Evolutionary conservation across 2,797 vertebrate species (phyloP).

Genomic region (Sebastes elongatus): DNA sequence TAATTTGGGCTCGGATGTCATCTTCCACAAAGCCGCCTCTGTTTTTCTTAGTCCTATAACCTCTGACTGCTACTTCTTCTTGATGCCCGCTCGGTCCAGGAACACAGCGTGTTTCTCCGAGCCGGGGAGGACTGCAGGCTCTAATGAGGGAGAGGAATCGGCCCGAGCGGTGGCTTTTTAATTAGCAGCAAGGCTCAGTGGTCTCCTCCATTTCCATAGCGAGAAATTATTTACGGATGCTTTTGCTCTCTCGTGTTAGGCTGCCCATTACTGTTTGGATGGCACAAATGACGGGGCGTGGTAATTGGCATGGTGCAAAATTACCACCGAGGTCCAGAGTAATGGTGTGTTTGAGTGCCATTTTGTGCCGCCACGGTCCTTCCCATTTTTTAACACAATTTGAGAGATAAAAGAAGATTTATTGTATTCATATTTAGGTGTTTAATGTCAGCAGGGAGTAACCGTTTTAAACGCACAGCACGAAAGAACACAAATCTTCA

Average conservation of each 20-base stretch:
- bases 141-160: conserved; percentile 72
- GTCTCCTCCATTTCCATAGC: conserved; percentile 30
- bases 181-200: conserved; percentile 67
- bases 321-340: conserved; percentile 19
- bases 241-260: conserved; percentile 34
- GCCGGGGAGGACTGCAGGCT: conserved; percentile 37
- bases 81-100: conserved; percentile 20
- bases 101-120: conserved; percentile 25
- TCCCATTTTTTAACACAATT: background rate
- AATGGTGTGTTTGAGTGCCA: conserved; percentile 28
- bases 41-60: conserved; percentile 30
- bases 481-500: conserved; percentile 33
- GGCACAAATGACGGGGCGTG: conserved; percentile 40
- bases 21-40: conserved; percentile 48
- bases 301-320: conserved; percentile 41
- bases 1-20: conserved; percentile 71
- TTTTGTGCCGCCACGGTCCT: background rate
- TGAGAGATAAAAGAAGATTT: conserved; percentile 22
- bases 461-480: background rate
- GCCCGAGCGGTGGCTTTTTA: conserved; percentile 61
- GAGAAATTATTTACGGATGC: conserved; percentile 63
- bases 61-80: conserved; percentile 46
- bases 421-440: conserved; percentile 12
- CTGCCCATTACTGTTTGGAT: conserved; percentile 39
- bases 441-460: conserved; percentile 16